phyloP scores from a whole-genome alignment of 1,140 invertebrate species.

The Aphidius ervi region DNA sequence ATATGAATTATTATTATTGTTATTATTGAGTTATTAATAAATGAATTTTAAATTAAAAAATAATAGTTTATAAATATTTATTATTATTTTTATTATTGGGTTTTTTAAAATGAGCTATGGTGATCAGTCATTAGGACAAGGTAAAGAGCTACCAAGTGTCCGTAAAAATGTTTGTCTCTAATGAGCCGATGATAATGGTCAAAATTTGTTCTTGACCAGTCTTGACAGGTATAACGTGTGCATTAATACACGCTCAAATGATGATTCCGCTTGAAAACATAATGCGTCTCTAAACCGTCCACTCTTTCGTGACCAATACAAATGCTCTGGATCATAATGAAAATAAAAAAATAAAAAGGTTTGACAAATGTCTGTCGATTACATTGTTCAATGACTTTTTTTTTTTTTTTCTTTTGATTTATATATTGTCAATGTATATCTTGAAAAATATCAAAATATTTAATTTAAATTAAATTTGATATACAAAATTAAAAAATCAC shows the following conservation, averaged over 20 bases:
- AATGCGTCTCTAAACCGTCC: constrained; percentile 14
- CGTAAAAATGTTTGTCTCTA: constrained; percentile 31
- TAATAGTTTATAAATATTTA: constrained; percentile 23
- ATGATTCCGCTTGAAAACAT: constrained; percentile 21
- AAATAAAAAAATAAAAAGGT: no score
- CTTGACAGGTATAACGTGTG: constrained; percentile 21
- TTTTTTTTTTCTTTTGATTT: neutral
- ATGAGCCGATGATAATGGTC: constrained; percentile 32
- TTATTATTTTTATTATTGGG: constrained; percentile 8
- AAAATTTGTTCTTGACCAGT: constrained; percentile 25
- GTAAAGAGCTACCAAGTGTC: constrained; percentile 31
- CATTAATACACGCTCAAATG: constrained; percentile 9
- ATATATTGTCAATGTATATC: neutral
- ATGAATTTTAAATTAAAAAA: constrained; percentile 2
- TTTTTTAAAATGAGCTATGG: constrained; percentile 23
- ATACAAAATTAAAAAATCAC: no score
- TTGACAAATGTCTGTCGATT: no score
- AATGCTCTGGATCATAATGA: no score
- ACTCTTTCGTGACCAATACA: constrained; percentile 17
- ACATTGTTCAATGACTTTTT: no score
- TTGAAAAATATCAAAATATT: no score
- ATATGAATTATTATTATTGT: constrained; percentile 27
- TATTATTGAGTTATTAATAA: constrained; percentile 38
- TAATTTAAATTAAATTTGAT: no score
- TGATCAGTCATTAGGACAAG: constrained; percentile 35